These are phyloP conservation scores for Scaptomyza graminum DNA, from an alignment of 1,140 invertebrate genomes.

Conservation along the genomic window DNA sequence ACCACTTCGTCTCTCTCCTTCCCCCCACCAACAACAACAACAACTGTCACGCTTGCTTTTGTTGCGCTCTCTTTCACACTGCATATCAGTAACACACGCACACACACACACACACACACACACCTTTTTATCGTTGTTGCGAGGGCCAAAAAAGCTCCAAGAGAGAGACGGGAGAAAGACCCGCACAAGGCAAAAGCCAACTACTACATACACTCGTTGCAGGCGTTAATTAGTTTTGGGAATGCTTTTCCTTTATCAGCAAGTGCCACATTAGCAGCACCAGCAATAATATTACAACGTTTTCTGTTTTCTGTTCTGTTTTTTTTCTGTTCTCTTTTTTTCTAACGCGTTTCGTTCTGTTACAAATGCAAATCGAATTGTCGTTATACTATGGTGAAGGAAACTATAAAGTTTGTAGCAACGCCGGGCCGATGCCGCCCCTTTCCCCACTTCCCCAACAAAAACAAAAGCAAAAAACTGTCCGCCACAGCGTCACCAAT, in stretches of 20 bases:
- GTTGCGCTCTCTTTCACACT: constrained; percentile 13
- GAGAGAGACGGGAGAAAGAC: constrained; percentile 6
- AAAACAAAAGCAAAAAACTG: background rate
- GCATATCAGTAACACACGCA: constrained; percentile 32
- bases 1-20: constrained; percentile 10
- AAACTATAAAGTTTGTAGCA: too few relatives aligned
- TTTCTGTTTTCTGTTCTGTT: too few relatives aligned
- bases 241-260: constrained; percentile 77
- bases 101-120: constrained; percentile 1
- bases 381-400: constrained; percentile 7
- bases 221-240: constrained; percentile 81
- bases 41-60: constrained; percentile 3
- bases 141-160: constrained; percentile 22
- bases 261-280: constrained; percentile 32
- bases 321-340: too few relatives aligned
- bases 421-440: too few relatives aligned
- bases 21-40: constrained; percentile 1
- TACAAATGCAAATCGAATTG: constrained; percentile 74
- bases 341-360: constrained; percentile 77
- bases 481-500: constrained; percentile 56
- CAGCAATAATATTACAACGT: background rate
- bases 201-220: constrained; percentile 61
- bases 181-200: constrained; percentile 14
- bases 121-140: constrained; percentile 12
- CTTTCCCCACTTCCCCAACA: background rate